phyloP scores from a whole-genome alignment of 2,797 vertebrate species.

The Enteromius treurensis region DNA sequence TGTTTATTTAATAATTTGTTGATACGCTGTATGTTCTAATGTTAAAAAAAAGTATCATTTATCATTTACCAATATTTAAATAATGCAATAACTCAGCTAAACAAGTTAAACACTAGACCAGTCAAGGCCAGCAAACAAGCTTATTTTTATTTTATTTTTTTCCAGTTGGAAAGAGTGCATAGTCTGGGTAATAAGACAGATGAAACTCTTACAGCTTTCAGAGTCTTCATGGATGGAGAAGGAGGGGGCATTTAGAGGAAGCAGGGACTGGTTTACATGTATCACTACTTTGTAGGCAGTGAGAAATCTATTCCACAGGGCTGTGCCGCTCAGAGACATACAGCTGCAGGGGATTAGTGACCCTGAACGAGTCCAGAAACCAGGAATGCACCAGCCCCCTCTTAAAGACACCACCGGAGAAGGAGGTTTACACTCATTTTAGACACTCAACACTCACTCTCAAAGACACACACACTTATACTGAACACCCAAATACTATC shows the following conservation, averaged over 20 bases:
- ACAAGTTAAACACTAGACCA: not conserved
- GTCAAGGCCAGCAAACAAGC: not conserved
- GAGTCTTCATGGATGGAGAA: not conserved
- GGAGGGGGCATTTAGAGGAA: conserved; percentile 3
- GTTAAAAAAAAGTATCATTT: not conserved
- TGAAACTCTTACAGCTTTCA: not conserved
- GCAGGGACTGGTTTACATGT: conserved; percentile 83
- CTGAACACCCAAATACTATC: conserved; percentile 4
- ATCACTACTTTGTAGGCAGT: conserved; percentile 92
- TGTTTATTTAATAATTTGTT: not conserved
- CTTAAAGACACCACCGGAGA: conserved; percentile 43
- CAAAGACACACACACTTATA: conserved; percentile 15
- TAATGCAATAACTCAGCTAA: not conserved
- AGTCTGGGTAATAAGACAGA: not conserved
- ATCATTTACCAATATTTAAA: not conserved
- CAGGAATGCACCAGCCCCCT: conserved; percentile 86
- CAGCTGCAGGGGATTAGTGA: conserved; percentile 98
- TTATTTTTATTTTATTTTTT: not conserved
- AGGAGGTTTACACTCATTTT: conserved; percentile 28
- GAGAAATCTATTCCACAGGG: conserved; percentile 89
- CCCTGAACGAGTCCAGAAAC: conserved; percentile 88
- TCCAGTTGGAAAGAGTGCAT: not conserved
- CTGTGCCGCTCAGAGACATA: conserved; percentile 77
- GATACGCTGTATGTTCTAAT: not conserved
- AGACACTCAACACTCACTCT: not conserved